Evolutionary conservation across 2,113 vertebrate genomes (phyloP), one percentile per base, ranked within the genome.

Genomic region (Tauraco erythrolophus): DNA sequence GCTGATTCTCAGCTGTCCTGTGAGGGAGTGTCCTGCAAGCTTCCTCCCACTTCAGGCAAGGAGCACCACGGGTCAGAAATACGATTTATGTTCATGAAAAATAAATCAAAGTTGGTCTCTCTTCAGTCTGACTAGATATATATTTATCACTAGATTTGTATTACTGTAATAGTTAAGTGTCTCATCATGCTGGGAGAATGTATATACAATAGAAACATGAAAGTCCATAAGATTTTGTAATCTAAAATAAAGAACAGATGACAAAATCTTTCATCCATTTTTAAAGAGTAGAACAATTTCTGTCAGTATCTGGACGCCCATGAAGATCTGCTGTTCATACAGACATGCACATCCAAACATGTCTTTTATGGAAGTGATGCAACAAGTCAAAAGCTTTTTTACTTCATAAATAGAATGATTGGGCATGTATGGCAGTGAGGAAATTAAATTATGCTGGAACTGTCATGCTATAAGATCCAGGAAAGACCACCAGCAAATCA

Each of bases 341-440:
- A 48, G 18, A 69, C 8, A 11, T 0, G 0, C 5, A 19, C 10
- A 39, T 37, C 35, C 39, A 71, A 79, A 13, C 31, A 43, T 4
- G 19, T 70, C 16, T 54, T 46, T 19, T 43, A 28, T 16, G 66
- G 33, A 21, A 43, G 27, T 16, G 46, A 28, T 2, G 8, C 39
- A 84, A 33, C 35, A 66, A 5, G 16, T 11, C 39, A 28, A 51
- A 46, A 79, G 69, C 39, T 6, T 12, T 53, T 81, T 74, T 31
- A 14, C 24, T 54, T 60, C 45, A 10, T 51, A 43, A 61, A 43
- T 13, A 61, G 51, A 80, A 46, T 60, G 24, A 19, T 6, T 58
- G 19, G 15, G 11, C 58, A 11, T 37, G 5, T 21, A 8, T 31
- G 66, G 11, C 35, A 15, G 0, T 31, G 37, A 28, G 23, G 13